phyloP scores from a whole-genome alignment of 2,797 vertebrate genomes.

The Pelochelys cantorii region DNA sequence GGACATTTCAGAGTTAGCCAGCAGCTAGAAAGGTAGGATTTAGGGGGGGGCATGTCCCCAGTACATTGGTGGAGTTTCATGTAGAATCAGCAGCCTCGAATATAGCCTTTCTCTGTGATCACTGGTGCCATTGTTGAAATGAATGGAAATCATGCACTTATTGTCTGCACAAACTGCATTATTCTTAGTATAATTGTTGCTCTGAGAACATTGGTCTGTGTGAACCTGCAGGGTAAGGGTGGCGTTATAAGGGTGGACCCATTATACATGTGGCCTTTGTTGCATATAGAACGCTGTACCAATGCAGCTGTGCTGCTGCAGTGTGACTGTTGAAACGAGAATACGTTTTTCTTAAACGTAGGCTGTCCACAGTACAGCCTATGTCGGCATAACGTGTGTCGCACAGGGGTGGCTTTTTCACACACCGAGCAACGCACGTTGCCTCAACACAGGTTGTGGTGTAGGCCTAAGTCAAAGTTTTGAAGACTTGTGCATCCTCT shows the following conservation, averaged over 20 bases:
- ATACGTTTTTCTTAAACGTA: too few relatives aligned
- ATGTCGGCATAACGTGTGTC: too few relatives aligned
- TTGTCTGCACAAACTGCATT: background rate
- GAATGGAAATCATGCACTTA: rapidly evolving
- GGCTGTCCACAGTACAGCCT: too few relatives aligned
- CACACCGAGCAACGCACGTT: too few relatives aligned
- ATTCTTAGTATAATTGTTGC: background rate
- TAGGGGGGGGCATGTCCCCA: rapidly evolving
- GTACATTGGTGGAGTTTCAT: background rate
- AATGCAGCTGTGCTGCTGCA: too few relatives aligned
- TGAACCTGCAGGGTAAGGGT: background rate
- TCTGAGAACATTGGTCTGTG: rapidly evolving
- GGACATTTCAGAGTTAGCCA: background rate
- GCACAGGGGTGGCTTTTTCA: too few relatives aligned
- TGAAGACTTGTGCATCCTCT: background rate
- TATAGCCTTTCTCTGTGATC: rapidly evolving
- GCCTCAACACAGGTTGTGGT: too few relatives aligned
- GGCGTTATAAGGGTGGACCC: background rate
- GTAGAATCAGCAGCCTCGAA: rapidly evolving
- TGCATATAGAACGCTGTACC: too few relatives aligned
- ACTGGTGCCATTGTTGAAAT: rapidly evolving
- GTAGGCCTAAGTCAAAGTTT: background rate
- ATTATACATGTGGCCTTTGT: background rate
- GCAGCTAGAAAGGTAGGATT: background rate
- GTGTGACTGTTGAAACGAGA: too few relatives aligned